Conservation (phyloP, 1,140 invertebrate species). For the Cydia strobilella region DNA sequence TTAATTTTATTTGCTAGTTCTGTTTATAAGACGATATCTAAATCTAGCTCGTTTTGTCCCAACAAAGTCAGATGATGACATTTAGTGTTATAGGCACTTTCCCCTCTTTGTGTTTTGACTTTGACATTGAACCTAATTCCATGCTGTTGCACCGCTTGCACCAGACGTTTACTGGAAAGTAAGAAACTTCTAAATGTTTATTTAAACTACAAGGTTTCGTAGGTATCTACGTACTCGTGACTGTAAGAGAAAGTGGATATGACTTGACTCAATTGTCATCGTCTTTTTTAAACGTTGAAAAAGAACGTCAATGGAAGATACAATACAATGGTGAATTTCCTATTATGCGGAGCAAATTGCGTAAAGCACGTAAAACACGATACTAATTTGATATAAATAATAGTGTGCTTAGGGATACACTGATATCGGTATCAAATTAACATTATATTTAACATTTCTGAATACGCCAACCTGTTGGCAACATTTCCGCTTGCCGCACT, state of each 20-base stretch:
- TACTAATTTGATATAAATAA: neutral
- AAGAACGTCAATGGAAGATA: constrained; percentile 7
- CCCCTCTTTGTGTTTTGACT: constrained; percentile 14
- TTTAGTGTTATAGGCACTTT: neutral
- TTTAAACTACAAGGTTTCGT: neutral
- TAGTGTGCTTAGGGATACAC: neutral
- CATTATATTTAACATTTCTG: neutral
- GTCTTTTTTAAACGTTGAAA: neutral
- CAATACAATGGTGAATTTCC: constrained; percentile 18
- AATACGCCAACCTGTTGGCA: constrained; percentile 10
- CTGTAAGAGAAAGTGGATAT: constrained; percentile 20
- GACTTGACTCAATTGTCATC: constrained; percentile 3
- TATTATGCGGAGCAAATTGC: neutral
- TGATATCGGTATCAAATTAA: neutral
- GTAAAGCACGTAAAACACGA: neutral
- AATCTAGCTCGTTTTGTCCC: neutral
- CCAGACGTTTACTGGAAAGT: neutral
- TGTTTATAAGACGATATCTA: neutral
- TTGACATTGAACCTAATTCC: neutral
- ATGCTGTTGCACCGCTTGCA: neutral
- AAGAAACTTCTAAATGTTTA: constrained; percentile 1
- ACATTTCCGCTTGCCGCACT: constrained; percentile 24
- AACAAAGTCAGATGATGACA: neutral
- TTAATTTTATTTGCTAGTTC: neutral
- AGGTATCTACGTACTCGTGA: constrained; percentile 8